A percentile compares a stretch with the other conserved stretches of the same genome.
Conservation (phyloP, 2,888 invertebrate species). For the Dermolepida albohirtum region DNA sequence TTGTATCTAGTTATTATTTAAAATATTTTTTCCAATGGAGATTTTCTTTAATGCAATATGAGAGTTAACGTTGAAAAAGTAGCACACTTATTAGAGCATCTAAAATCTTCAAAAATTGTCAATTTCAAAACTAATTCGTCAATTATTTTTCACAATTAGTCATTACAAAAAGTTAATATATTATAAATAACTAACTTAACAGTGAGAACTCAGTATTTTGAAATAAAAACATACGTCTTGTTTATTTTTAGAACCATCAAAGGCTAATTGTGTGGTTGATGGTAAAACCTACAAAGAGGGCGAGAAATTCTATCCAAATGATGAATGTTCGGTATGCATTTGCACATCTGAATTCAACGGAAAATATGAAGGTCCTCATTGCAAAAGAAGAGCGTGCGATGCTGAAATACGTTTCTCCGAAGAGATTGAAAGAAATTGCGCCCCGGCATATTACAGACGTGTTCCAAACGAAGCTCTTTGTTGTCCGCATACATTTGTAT, state of each 20-base stretch:
- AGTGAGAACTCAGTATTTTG: no score
- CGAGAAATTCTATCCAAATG: slow-evolving; percentile 45
- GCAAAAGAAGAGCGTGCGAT: slow-evolving; percentile 47
- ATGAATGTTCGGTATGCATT: slow-evolving; percentile 47
- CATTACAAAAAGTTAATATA: no score
- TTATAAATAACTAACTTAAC: no score
- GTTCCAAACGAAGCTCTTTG: slow-evolving; percentile 36
- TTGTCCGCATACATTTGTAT: slow-evolving; percentile 46
- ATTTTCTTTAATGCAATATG: no score
- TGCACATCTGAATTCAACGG: slow-evolving; percentile 50
- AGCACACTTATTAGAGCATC: no score
- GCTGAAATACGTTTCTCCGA: slow-evolving; percentile 43
- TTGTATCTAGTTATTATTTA: no score
- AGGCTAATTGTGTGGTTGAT: slow-evolving; percentile 43
- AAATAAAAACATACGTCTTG: no score
- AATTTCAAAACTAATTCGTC: no score
- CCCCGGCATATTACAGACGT: slow-evolving; percentile 43
- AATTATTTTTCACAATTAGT: no score
- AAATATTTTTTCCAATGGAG: no score
- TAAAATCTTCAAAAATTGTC: no score
- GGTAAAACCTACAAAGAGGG: slow-evolving; percentile 48
- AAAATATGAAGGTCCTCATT: slow-evolving; percentile 48
- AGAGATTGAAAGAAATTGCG: slow-evolving; percentile 46
- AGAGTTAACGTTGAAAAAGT: no score
- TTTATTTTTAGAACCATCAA: slow-evolving; percentile 40